Percentiles rank a stretch among this genome's conserved stretches.
Conservation (phyloP, 1,140 invertebrate species). For the Venturia canescens region DNA sequence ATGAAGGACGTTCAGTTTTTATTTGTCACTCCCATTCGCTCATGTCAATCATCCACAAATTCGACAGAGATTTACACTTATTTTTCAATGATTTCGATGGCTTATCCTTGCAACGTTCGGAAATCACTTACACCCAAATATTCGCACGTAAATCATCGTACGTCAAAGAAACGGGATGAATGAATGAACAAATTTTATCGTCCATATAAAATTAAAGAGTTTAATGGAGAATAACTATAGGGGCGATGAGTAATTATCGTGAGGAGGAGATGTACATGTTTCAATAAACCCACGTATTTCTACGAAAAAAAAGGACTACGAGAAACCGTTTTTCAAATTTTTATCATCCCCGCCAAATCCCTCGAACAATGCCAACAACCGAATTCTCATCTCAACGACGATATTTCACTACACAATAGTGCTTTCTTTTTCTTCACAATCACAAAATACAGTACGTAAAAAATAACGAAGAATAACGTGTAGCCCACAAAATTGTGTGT, state of each 20-base stretch:
- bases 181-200: conserved; percentile 40
- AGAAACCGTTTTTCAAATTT: conserved; percentile 11
- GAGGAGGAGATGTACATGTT: conserved; percentile 71
- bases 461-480: too few relatives aligned
- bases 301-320: conserved; percentile 65
- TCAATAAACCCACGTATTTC: conserved; percentile 76
- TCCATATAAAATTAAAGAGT: conserved; percentile 39
- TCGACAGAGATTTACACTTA: conserved; percentile 2
- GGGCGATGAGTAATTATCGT: conserved; percentile 48
- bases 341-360: neutral
- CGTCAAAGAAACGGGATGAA: conserved; percentile 39
- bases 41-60: neutral
- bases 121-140: neutral
- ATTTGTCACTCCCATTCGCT: neutral
- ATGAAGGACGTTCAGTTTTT: neutral
- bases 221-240: conserved; percentile 33
- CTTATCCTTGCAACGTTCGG: neutral
- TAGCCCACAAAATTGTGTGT: too few relatives aligned
- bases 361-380: neutral
- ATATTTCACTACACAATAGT: too few relatives aligned
- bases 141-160: conserved; percentile 6
- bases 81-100: conserved; percentile 17
- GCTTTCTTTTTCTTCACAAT: too few relatives aligned
- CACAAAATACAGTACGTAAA: too few relatives aligned
- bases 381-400: neutral